A percentile compares a stretch with the other conserved stretches of the same genome.
These are phyloP conservation scores for Poecilia gillii DNA, from an alignment of 2,797 vertebrate species.

Conservation along the genomic window DNA sequence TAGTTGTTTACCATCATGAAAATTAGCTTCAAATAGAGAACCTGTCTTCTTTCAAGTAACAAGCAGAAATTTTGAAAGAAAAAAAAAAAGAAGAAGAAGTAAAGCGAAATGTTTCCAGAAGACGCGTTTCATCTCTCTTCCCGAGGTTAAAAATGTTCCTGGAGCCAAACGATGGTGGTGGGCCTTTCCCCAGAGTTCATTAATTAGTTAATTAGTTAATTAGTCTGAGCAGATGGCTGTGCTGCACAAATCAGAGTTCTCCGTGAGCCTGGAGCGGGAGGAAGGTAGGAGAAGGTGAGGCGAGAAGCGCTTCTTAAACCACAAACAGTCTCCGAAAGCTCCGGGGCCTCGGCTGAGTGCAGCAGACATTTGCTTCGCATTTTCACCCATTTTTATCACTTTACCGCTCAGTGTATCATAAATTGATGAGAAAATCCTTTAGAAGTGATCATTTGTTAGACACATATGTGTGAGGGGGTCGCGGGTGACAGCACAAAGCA, in stretches of 20 bases:
- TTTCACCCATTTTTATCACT: constrained; percentile 53
- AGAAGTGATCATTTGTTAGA: constrained; percentile 30
- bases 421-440: constrained; percentile 46
- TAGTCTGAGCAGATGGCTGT: constrained; percentile 83
- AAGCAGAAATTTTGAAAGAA: constrained; percentile 5
- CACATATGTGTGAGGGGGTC: constrained; percentile 12
- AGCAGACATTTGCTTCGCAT: constrained; percentile 65
- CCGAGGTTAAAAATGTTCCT: constrained; percentile 76
- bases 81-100: constrained; percentile 19
- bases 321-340: constrained; percentile 62
- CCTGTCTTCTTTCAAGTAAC: constrained; percentile 37
- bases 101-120: constrained; percentile 56
- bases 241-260: constrained; percentile 80
- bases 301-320: constrained; percentile 49
- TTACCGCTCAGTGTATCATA: constrained; percentile 25
- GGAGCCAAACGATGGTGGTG: constrained; percentile 60
- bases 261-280: constrained; percentile 67
- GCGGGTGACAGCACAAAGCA: not conserved
- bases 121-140: constrained; percentile 74
- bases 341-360: constrained; percentile 51
- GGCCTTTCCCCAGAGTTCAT: constrained; percentile 82
- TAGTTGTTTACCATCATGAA: constrained; percentile 13
- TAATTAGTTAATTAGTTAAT: constrained; percentile 86
- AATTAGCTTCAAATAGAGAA: constrained; percentile 33
- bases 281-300: constrained; percentile 77